Percentiles rank a stretch among this genome's conserved stretches.
phyloP scores from a whole-genome alignment of 1,140 invertebrate species.

The Temnothorax longispinosus region DNA sequence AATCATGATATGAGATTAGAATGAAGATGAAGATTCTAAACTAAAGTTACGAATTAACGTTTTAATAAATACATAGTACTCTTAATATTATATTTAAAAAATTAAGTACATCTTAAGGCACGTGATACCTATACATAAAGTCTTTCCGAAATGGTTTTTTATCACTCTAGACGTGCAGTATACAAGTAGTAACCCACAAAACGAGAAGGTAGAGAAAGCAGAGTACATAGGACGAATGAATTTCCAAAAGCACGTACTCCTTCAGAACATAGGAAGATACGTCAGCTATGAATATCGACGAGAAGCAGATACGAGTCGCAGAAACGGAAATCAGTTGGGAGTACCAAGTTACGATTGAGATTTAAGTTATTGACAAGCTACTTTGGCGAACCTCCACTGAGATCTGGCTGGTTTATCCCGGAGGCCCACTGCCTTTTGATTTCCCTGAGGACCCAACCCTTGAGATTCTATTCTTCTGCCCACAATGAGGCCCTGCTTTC shows the following conservation, averaged over 20 bases:
- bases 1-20: background rate
- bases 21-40: background rate
- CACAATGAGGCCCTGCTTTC: constrained; percentile 82
- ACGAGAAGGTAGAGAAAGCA: background rate
- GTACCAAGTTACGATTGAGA: constrained; percentile 85
- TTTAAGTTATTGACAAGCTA: constrained; percentile 87
- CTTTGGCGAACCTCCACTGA: constrained; percentile 82
- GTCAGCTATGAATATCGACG: constrained; percentile 71
- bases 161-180: background rate
- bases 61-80: background rate
- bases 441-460: constrained; percentile 84
- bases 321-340: constrained; percentile 84
- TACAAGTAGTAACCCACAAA: background rate
- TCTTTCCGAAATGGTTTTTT: background rate
- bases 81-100: background rate
- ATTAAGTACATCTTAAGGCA: background rate
- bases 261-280: constrained; percentile 56
- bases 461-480: constrained; percentile 84
- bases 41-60: background rate
- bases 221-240: constrained; percentile 8
- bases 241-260: constrained; percentile 33
- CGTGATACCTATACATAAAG: background rate
- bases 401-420: constrained; percentile 82
- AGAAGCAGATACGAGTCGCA: constrained; percentile 72
- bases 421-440: constrained; percentile 83